Evolutionary conservation across 2,797 vertebrate genomes (phyloP).

Genomic region (Scolopax rusticola): DNA sequence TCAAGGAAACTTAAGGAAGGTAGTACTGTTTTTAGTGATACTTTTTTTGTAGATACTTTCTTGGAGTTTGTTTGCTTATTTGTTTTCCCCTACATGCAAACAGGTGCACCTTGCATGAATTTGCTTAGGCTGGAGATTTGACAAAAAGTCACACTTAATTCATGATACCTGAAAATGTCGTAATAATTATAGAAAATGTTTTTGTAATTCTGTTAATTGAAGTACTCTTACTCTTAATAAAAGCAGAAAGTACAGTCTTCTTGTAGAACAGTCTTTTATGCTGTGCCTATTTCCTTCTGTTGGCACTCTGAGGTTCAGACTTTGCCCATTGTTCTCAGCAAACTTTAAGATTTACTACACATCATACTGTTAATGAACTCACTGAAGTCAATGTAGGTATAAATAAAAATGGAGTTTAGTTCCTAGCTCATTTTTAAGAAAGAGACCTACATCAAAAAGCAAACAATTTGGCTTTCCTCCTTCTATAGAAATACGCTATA

Average conservation of each 20-base stretch:
- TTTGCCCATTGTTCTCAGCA: neutral
- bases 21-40: neutral
- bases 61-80: neutral
- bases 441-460: neutral
- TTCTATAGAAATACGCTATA: neutral
- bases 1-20: neutral
- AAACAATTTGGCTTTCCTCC: neutral
- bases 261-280: neutral
- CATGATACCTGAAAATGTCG: neutral
- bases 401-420: constrained; percentile 8
- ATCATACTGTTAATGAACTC: neutral
- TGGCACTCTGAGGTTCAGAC: neutral
- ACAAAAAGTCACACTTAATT: neutral
- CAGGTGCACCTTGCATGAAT: neutral
- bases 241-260: neutral
- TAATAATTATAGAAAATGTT: neutral
- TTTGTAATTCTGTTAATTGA: neutral
- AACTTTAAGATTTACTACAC: constrained; percentile 31
- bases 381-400: neutral
- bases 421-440: constrained; percentile 19
- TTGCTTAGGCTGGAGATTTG: neutral
- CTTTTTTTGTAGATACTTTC: neutral
- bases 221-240: neutral
- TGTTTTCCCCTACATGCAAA: neutral
- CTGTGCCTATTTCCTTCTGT: neutral